Evolutionary conservation across 2,888 invertebrate species (phyloP), one percentile per base, ranked within the genome.

Genomic region (Dioctria linearis): DNA sequence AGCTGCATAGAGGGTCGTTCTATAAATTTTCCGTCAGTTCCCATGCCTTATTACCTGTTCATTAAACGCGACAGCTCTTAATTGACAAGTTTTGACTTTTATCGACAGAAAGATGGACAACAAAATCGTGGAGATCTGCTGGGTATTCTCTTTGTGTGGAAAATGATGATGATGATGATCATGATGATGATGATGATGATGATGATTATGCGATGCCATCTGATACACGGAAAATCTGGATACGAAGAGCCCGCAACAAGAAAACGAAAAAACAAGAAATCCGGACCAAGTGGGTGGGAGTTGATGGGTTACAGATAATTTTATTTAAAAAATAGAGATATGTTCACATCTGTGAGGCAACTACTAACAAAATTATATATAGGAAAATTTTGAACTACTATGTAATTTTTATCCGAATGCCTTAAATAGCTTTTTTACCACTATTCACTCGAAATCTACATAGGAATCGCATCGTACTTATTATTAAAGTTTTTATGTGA

Each of bases 51-150:
- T 79, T 79, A 79, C 67, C 67, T 69, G 79, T 79, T 79, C 79
- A 79, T 79, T 79, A 79, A 67, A 79, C 67, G 67, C 66, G 79
- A 59, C 79, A 59, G 69, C 66, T 57, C 69, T 79, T 57, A 79
- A 79, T 69, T 67, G 79, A 79, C 67, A 79, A 79, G 79, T 79
- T 79, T 79, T 79, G 79, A 79, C 79, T 79, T 79, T 79, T 79
- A 79, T 79, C 79, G 79, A 67, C 67, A 57, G 57, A 25, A 40
- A 61, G 63, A 76, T 37, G 59, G 76, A 76, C 76, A 76, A 76
- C 76, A 76, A 63, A 76, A 76, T 76, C 76, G 76, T 59, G 57
- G 46, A 49, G 37, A 46, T 63, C 63, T 61, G 57, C 57, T 54
- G 57, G 73, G 73, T 59, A 54, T 6, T 42, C 39, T 73, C 73